A percentile compares a stretch with the other conserved stretches of the same genome.
These are phyloP conservation scores for Hypocryptadius cinnamomeus DNA, from an alignment of 2,113 vertebrate genomes.

Conservation along the genomic window DNA sequence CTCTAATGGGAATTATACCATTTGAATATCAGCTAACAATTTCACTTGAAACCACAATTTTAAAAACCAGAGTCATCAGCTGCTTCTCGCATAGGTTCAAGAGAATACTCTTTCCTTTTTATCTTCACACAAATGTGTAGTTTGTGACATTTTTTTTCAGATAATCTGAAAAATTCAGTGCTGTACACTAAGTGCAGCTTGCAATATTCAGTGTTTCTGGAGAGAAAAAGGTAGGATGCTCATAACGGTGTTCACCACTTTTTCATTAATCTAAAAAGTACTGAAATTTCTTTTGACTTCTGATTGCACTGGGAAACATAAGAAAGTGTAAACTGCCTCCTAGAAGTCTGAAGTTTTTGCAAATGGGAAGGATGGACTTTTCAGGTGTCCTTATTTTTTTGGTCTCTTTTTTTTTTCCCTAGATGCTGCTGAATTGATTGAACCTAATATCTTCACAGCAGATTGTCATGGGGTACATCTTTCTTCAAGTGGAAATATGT, in stretches of 20 bases:
- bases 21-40: background rate
- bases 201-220: background rate
- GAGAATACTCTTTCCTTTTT: background rate
- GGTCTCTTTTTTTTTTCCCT: background rate
- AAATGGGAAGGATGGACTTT: background rate
- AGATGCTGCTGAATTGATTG: slow-evolving; percentile 83
- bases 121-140: background rate
- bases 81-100: background rate
- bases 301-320: background rate
- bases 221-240: background rate
- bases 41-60: background rate
- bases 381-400: background rate
- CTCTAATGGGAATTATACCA: background rate
- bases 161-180: background rate
- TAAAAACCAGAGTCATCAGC: background rate
- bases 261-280: background rate
- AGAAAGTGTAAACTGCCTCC: background rate
- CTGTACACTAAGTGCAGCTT: background rate
- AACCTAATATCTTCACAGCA: slow-evolving; percentile 63
- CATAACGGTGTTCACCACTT: background rate
- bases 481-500: slow-evolving; percentile 53
- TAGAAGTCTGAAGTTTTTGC: background rate
- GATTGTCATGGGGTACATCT: slow-evolving; percentile 69
- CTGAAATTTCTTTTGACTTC: background rate
- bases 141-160: background rate